Evolutionary conservation across 2,797 vertebrate species (phyloP).

Genomic region (Sciurus carolinensis): DNA sequence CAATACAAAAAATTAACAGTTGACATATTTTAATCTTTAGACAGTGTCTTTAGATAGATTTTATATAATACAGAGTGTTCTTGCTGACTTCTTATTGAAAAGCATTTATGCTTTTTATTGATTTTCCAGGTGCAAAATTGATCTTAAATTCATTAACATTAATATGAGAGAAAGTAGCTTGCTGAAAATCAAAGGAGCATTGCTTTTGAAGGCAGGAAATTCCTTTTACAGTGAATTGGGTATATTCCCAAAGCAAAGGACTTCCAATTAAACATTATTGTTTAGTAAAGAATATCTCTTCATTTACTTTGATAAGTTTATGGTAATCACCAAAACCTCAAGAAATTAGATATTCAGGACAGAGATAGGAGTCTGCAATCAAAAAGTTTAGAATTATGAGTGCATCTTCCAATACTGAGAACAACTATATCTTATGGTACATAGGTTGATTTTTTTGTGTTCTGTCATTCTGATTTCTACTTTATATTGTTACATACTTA

Average conservation of each 20-base stretch:
- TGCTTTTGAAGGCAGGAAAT: constrained; percentile 53
- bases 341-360: constrained; percentile 19
- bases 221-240: constrained; percentile 14
- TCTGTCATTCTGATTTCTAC: neutral
- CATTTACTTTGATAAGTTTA: constrained; percentile 59
- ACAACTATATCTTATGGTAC: neutral
- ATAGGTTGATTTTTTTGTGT: neutral
- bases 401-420: neutral
- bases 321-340: constrained; percentile 46
- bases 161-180: constrained; percentile 60
- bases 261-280: constrained; percentile 70
- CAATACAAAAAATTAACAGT: neutral
- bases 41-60: constrained; percentile 1
- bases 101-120: constrained; percentile 62
- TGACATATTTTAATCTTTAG: constrained; percentile 55
- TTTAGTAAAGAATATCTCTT: constrained; percentile 60
- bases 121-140: neutral
- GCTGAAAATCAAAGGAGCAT: constrained; percentile 54
- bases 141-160: constrained; percentile 56
- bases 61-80: neutral
- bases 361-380: neutral
- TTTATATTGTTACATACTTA: neutral
- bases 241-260: constrained; percentile 65
- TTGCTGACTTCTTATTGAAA: constrained; percentile 26
- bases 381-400: constrained; percentile 32